Evolutionary conservation across 2,888 invertebrate genomes (phyloP).

Genomic region (Sinotaia quadrata): DNA sequence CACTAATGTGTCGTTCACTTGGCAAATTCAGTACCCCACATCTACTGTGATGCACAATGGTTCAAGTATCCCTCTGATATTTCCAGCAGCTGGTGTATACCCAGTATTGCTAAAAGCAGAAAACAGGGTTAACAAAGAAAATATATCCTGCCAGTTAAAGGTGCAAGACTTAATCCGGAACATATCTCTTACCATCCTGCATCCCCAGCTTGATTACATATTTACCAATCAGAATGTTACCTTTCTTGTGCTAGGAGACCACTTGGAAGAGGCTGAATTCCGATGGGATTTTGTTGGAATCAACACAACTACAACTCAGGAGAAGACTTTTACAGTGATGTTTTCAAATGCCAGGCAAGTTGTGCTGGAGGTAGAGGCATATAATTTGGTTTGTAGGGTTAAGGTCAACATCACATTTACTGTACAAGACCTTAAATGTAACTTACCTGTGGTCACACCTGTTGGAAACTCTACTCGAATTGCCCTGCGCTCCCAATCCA

Average conservation of each 20-base stretch:
- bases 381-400: conserved; percentile 26
- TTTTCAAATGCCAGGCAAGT: conserved; percentile 4
- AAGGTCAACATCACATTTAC: conserved; percentile 32
- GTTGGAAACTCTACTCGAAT: conserved; percentile 38
- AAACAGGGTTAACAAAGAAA: conserved; percentile 46
- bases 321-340: not conserved
- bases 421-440: conserved; percentile 48
- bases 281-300: conserved; percentile 28
- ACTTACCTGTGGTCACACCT: conserved; percentile 40
- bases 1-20: conserved; percentile 31
- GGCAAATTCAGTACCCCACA: conserved; percentile 24
- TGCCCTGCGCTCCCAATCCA: conserved; percentile 34
- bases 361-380: conserved; percentile 11
- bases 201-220: conserved; percentile 32
- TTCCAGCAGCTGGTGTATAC: conserved; percentile 39
- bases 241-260: conserved; percentile 24
- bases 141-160: conserved; percentile 17
- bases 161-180: conserved; percentile 24
- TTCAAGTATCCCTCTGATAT: conserved; percentile 16
- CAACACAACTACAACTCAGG: not conserved
- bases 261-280: conserved; percentile 27
- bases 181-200: conserved; percentile 14
- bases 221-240: conserved; percentile 34
- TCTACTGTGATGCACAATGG: conserved; percentile 23
- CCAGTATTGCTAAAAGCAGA: conserved; percentile 41